A percentile compares a stretch with the other conserved stretches of the same genome.
Conservation (phyloP, 2,113 vertebrate genomes). For the Verasper variegatus region DNA sequence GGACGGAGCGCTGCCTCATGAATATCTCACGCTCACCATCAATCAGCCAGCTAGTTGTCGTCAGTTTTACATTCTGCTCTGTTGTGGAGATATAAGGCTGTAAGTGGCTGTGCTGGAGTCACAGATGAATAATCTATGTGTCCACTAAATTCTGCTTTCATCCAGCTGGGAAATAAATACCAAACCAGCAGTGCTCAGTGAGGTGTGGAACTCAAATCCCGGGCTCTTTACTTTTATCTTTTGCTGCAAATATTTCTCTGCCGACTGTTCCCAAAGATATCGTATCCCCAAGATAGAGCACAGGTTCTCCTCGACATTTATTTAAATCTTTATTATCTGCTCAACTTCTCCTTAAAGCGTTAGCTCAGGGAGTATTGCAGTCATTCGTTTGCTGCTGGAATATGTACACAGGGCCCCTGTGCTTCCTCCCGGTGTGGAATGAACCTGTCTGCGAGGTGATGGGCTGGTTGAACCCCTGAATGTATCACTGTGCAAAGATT, state of each 20-base stretch:
- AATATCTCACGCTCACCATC: conserved; percentile 62
- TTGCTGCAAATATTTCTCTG: conserved; percentile 73
- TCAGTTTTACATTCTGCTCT: conserved; percentile 54
- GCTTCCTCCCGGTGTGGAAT: conserved; percentile 30
- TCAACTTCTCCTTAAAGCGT: conserved; percentile 59
- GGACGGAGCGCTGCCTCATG: conserved; percentile 42
- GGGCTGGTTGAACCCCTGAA: conserved; percentile 42
- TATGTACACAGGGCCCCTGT: conserved; percentile 37
- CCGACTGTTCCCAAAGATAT: conserved; percentile 67
- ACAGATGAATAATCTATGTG: conserved; percentile 75
- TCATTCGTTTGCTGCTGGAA: conserved; percentile 38
- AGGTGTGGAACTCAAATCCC: conserved; percentile 74
- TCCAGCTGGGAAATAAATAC: conserved; percentile 74
- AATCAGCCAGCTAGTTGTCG: conserved; percentile 31
- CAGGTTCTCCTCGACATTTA: conserved; percentile 61
- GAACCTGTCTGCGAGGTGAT: conserved; percentile 6
- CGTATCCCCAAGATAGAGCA: conserved; percentile 56
- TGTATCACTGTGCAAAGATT: conserved; percentile 63
- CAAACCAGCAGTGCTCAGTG: conserved; percentile 72
- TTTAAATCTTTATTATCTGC: conserved; percentile 74
- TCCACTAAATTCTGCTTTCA: conserved; percentile 72
- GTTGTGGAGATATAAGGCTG: conserved; percentile 57
- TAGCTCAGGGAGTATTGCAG: conserved; percentile 55
- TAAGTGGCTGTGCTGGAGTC: conserved; percentile 61
- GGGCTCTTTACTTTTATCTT: conserved; percentile 72